Conservation (phyloP, 1,140 invertebrate genomes). For the Megalonaias nervosa region DNA sequence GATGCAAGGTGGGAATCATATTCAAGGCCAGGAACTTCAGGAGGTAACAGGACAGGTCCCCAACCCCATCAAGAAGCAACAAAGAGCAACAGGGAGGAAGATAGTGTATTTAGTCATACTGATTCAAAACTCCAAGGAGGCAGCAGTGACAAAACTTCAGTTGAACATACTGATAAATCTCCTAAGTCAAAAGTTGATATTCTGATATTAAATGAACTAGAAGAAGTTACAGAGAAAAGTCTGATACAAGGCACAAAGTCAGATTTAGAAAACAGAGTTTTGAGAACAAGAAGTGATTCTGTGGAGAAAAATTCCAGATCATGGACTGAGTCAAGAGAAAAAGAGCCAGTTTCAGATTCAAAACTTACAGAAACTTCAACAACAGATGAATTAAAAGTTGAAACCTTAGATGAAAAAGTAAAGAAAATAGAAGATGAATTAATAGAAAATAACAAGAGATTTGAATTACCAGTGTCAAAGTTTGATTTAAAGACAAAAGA, state of each 20-base stretch:
- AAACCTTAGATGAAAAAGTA: slow-evolving; percentile 27
- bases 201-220: slow-evolving; percentile 1
- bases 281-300: too few relatives aligned
- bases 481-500: background rate
- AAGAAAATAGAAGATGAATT: slow-evolving; percentile 29
- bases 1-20: slow-evolving; percentile 47
- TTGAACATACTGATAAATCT: slow-evolving; percentile 18
- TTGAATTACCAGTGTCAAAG: slow-evolving; percentile 9
- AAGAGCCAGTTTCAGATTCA: slow-evolving; percentile 5
- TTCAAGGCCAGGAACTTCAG: slow-evolving; percentile 39
- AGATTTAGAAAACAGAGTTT: too few relatives aligned
- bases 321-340: background rate
- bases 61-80: background rate
- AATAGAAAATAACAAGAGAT: slow-evolving; percentile 19
- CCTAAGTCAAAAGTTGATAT: background rate
- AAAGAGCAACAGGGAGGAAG: background rate
- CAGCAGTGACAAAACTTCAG: slow-evolving; percentile 13
- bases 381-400: slow-evolving; percentile 24
- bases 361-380: slow-evolving; percentile 15
- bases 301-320: too few relatives aligned
- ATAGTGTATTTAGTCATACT: background rate
- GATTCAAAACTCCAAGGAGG: slow-evolving; percentile 14
- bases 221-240: background rate
- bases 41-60: background rate
- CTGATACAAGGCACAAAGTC: too few relatives aligned